Base-by-base conservation (phyloP, 2,797 vertebrate genomes). In the Myotis pilosus region DNA sequence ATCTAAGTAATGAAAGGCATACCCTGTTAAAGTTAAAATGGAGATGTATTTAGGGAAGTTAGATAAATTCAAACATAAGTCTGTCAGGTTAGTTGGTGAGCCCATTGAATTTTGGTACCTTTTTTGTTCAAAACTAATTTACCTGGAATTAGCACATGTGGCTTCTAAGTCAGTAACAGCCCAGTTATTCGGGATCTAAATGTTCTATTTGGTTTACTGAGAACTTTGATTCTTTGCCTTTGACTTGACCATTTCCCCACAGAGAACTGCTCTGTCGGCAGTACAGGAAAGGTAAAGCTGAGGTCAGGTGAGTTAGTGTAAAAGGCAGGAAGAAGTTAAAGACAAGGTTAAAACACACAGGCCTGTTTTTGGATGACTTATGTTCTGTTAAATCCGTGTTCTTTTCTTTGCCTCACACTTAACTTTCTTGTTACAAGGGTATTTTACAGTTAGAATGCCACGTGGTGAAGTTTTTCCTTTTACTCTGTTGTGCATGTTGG, bases 401-500 rank as follows among this genome's bases (percentile, higher is more conserved):
- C 44, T 47, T 0, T 47, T 11, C 44, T 47, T 47, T 12, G 44
- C 2, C 44, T 3, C 66, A 53, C 5, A 4, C 53, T 92, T 16
- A n/a, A 25, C 0, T 72, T 80, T 20, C 19, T 95, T 49, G n/a
- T 92, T 74, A 79, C 15, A 53, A 12, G 69, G 55, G 71, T 53
- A 13, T 12, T 94, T 71, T 93, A 23, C 33, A 92, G 38, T 36
- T 79, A 47, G 47, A 94, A 79, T 92, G 53, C 91, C 75, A 68
- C 87, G 94, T 80, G 87, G 72, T 89, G 76, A 76, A 93, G 57
- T 84, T 92, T 76, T 78, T 86, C 20, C 28, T 84, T 16, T 96
- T 91, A 76, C 44, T 82, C 60, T 91, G 49, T 84, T 95, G 47
- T 75, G 16, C 41, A 57, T 12, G 10, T 93, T 89, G 87, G 80